phyloP scores from a whole-genome alignment of 2,113 vertebrate species.

The Spilogale gracilis region DNA sequence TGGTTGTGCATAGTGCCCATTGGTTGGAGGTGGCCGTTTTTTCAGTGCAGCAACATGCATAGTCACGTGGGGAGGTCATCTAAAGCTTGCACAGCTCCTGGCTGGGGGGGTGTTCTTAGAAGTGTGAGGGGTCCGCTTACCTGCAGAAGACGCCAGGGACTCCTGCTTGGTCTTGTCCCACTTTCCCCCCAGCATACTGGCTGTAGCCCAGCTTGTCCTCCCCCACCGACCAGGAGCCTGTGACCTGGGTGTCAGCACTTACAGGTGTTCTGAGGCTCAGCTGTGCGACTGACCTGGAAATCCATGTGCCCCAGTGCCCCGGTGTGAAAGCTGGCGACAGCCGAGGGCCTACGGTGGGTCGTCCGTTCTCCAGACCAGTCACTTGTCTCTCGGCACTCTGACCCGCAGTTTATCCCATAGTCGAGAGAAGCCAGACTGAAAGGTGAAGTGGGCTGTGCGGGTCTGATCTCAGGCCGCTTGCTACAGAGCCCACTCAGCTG shows the following conservation, averaged over 20 bases:
- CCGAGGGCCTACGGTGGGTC: not conserved
- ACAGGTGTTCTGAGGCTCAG: not conserved
- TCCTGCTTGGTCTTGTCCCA: not conserved
- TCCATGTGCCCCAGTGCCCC: not conserved
- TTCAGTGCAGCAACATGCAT: not conserved
- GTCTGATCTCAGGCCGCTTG: not conserved
- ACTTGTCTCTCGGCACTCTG: too few relatives aligned
- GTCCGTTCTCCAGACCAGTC: not conserved
- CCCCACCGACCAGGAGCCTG: not conserved
- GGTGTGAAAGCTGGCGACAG: not conserved
- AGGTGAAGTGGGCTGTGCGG: too few relatives aligned
- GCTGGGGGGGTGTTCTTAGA: too few relatives aligned
- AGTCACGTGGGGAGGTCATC: too few relatives aligned
- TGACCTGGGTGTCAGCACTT: not conserved
- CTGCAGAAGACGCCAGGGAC: not conserved
- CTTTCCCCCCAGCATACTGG: accelerated
- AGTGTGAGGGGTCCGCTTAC: not conserved
- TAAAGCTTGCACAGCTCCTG: not conserved
- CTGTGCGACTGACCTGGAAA: not conserved
- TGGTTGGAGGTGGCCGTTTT: not conserved
- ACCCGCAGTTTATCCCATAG: not conserved
- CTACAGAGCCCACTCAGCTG: not conserved
- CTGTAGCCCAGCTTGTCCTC: too few relatives aligned
- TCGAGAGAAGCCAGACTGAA: not conserved
- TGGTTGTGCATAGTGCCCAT: too few relatives aligned